phyloP scores from a whole-genome alignment of 2,113 vertebrate genomes.

The Kryptolebias marmoratus region DNA sequence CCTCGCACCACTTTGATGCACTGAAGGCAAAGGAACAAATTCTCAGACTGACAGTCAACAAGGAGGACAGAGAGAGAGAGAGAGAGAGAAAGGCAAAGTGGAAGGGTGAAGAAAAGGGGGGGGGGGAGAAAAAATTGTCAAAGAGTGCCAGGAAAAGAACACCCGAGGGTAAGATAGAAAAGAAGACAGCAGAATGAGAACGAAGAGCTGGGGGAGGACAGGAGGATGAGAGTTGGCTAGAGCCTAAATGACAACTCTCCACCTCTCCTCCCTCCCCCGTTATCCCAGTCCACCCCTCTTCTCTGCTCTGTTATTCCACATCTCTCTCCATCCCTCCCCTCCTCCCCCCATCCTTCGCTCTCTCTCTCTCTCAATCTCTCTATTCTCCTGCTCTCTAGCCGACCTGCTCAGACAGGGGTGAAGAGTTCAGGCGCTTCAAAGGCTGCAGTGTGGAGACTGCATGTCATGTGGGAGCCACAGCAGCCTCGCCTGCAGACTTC shows the following conservation, averaged over 20 bases:
- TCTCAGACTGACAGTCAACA: slow-evolving; percentile 29
- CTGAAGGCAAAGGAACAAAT: slow-evolving; percentile 37
- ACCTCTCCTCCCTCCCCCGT: slow-evolving; percentile 34
- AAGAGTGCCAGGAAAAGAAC: slow-evolving; percentile 48
- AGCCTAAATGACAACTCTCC: slow-evolving; percentile 73
- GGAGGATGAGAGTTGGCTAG: slow-evolving; percentile 57
- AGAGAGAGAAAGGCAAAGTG: slow-evolving; percentile 24
- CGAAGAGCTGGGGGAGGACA: slow-evolving; percentile 55
- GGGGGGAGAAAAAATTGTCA: slow-evolving; percentile 18
- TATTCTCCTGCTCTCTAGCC: slow-evolving; percentile 72
- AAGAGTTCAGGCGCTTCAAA: slow-evolving; percentile 82
- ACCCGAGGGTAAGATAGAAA: slow-evolving; percentile 51
- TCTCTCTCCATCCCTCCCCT: slow-evolving; percentile 56
- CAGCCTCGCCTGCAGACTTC: slow-evolving; percentile 76
- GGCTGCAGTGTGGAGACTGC: slow-evolving; percentile 78
- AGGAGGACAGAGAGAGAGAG: slow-evolving; percentile 26
- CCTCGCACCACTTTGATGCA: slow-evolving; percentile 57
- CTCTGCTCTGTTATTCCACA: slow-evolving; percentile 67
- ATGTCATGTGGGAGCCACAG: slow-evolving; percentile 79
- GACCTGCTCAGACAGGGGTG: slow-evolving; percentile 81
- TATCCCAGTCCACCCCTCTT: slow-evolving; percentile 60
- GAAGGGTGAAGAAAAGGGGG: slow-evolving; percentile 24
- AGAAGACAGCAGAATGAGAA: slow-evolving; percentile 53
- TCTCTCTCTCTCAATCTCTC: slow-evolving; percentile 60
- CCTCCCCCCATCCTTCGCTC: slow-evolving; percentile 52